These are phyloP conservation scores for Drosophila tristis DNA, from an alignment of 1,140 invertebrate species.

Conservation along the genomic window DNA sequence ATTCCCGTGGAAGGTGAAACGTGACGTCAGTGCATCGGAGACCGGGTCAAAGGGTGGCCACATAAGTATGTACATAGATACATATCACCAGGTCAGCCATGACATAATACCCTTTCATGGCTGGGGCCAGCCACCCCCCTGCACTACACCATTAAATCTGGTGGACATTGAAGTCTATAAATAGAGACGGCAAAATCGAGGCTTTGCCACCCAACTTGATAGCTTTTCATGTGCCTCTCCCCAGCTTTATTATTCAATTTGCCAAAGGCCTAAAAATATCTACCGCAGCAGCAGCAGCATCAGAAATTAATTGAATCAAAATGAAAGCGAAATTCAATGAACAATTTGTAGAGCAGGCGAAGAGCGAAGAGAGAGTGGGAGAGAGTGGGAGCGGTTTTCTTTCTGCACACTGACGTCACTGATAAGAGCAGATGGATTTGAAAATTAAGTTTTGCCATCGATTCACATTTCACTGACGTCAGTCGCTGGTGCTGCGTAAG, in stretches of 20 bases:
- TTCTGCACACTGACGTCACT: slow-evolving; percentile 56
- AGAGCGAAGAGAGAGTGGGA: no score
- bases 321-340: slow-evolving; percentile 61
- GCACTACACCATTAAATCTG: neutral
- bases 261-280: slow-evolving; percentile 48
- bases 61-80: slow-evolving; percentile 4
- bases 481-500: slow-evolving; percentile 18
- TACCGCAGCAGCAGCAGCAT: slow-evolving; percentile 15
- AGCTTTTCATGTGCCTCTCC: slow-evolving; percentile 22
- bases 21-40: slow-evolving; percentile 62
- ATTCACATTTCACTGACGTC: slow-evolving; percentile 63
- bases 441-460: slow-evolving; percentile 76
- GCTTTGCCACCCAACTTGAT: slow-evolving; percentile 7
- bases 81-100: slow-evolving; percentile 64
- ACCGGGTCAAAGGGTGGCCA: slow-evolving; percentile 33
- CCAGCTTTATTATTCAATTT: slow-evolving; percentile 45
- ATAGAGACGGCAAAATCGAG: slow-evolving; percentile 29
- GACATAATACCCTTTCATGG: slow-evolving; percentile 79
- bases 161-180: slow-evolving; percentile 66
- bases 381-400: no score
- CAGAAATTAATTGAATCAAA: slow-evolving; percentile 71
- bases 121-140: neutral
- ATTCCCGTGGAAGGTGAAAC: slow-evolving; percentile 77
- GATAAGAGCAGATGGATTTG: slow-evolving; percentile 65
- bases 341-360: slow-evolving; percentile 50